Conservation (phyloP, 2,888 invertebrate species). For the Tenodera sinensis region DNA sequence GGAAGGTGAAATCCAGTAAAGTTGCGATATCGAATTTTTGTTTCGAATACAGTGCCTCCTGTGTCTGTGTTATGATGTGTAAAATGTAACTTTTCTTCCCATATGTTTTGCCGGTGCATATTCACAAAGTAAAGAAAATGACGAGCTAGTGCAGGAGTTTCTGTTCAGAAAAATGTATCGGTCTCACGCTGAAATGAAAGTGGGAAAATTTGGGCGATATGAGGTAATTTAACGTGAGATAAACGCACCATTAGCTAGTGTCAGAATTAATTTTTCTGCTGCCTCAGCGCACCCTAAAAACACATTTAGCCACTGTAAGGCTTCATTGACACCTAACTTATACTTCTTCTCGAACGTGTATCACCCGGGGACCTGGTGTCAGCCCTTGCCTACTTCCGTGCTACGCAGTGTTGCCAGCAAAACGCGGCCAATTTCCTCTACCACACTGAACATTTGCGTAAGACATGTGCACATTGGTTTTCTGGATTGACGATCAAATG, state of each 20-base stretch:
- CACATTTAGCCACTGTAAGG: neutral
- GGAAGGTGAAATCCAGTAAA: too few species aligned
- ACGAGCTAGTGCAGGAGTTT: too few species aligned
- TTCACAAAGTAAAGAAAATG: too few species aligned
- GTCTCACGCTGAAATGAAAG: too few species aligned
- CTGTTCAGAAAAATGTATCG: too few species aligned
- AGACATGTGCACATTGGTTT: too few species aligned
- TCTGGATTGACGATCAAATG: too few species aligned
- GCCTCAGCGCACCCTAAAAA: neutral
- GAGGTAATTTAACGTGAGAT: neutral
- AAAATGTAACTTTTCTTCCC: too few species aligned
- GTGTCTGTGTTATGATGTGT: too few species aligned
- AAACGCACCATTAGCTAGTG: neutral
- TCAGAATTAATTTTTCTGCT: neutral
- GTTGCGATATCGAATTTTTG: too few species aligned
- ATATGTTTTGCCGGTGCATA: too few species aligned
- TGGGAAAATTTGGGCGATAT: neutral
- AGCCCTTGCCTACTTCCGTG: neutral
- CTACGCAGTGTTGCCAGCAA: neutral
- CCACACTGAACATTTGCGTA: neutral
- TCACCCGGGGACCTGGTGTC: neutral
- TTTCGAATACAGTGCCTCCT: too few species aligned
- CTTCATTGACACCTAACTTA: neutral
- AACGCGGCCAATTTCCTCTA: neutral
- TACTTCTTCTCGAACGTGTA: neutral